These are phyloP conservation scores for Neotragus moschatus DNA, from an alignment of 2,113 vertebrate genomes.

Conservation along the genomic window DNA sequence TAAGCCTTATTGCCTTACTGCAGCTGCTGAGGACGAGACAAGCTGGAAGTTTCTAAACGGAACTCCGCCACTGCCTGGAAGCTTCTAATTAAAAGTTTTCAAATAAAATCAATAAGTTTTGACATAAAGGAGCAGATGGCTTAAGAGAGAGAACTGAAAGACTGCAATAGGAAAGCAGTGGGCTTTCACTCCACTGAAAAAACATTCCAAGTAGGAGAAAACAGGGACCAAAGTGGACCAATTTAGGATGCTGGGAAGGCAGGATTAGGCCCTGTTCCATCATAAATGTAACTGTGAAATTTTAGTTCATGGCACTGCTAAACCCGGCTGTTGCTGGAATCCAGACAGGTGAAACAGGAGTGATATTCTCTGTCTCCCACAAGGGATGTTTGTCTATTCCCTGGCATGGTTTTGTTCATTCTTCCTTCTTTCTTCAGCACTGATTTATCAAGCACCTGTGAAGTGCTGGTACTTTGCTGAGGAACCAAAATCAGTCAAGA, in stretches of 20 bases:
- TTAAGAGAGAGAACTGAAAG: slow-evolving; percentile 66
- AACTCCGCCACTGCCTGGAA: slow-evolving; percentile 73
- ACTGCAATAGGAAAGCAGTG: slow-evolving; percentile 18
- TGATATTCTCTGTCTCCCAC: background rate
- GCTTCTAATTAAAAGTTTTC: slow-evolving; percentile 77
- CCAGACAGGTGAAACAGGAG: background rate
- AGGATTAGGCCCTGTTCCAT: background rate
- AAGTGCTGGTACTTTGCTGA: background rate
- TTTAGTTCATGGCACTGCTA: background rate
- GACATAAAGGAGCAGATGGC: slow-evolving; percentile 79
- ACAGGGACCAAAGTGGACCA: background rate
- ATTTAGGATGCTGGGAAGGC: background rate
- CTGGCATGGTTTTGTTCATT: background rate
- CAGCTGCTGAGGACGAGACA: slow-evolving; percentile 68
- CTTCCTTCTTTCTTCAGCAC: background rate
- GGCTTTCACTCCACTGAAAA: background rate
- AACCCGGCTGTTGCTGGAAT: background rate
- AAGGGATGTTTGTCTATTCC: background rate
- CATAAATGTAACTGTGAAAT: background rate
- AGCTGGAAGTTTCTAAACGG: slow-evolving; percentile 71
- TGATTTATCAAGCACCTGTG: background rate
- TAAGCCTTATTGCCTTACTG: slow-evolving; percentile 71
- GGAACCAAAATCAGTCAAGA: background rate
- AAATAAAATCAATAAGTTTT: slow-evolving; percentile 71
- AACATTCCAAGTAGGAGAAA: background rate